Base-by-base conservation (phyloP, 2,797 vertebrate genomes). In the Cossypha dichroa region DNA sequence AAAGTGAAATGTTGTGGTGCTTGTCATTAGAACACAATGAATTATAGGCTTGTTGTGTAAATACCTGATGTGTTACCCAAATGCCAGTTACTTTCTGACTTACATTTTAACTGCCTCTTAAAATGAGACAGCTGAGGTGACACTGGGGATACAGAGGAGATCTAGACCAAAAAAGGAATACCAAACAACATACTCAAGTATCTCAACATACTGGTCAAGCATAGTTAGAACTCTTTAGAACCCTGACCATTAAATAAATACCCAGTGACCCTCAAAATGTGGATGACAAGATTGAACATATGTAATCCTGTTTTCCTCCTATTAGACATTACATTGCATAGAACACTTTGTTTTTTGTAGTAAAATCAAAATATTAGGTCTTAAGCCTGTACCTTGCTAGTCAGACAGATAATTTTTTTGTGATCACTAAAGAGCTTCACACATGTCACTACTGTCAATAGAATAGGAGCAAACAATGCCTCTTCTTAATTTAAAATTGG, bases 231-330 rank as follows among this genome's bases (percentile, higher is more conserved):
- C 18, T n/a, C 10, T 72, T 67, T 64, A 54, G 22, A 84, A 28
- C 8, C 1, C 2, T 17, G 6, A 40, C 51, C 23, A 59, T 25
- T 22, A 78, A 81, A 70, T 41, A 81, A 84, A 78, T 38, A 77
- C 2, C 3, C 13, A 59, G 15, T 56, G 21, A 55, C 5, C 1
- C 5, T 49, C 1, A 1, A 55, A n/a, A 17, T 85, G 25, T 29
- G 38, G 36, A 62, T 66, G 10, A 41, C 20, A 80, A 52, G 26
- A 52, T 1, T 67, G 15, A 84, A 51, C 2, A 2, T 11, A 58
- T 12, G 5, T 11, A 72, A 6, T 2, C 17, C 38, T 38, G 13
- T 38, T 38, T 38, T 38, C 38, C 38, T 38, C 38, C 38, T 38
- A 14, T 38, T 38, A 38, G 38, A 13, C 38, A 38, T 87, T 48